These are phyloP conservation scores for Calliphora vomitoria DNA, from an alignment of 2,888 invertebrate species.

Conservation along the genomic window DNA sequence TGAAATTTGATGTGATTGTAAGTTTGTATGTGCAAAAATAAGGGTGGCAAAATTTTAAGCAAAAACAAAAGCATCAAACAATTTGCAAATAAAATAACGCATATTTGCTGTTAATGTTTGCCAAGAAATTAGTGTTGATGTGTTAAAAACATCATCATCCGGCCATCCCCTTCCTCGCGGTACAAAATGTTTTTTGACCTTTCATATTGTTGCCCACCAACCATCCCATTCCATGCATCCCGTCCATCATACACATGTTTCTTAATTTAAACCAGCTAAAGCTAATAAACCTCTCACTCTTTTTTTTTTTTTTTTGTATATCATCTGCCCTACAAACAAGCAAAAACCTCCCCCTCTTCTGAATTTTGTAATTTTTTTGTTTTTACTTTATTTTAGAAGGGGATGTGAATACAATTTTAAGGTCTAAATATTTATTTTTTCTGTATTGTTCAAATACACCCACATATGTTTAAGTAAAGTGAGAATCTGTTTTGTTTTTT, in stretches of 20 bases:
- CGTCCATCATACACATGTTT: constrained; percentile 67
- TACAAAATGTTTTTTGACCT: constrained; percentile 49
- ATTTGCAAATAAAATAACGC: neutral
- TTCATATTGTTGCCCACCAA: neutral
- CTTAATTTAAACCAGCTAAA: constrained; percentile 72
- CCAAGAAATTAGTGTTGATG: constrained; percentile 67
- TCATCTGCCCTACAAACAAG: neutral
- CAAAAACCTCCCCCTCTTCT: neutral
- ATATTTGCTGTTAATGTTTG: constrained; percentile 49
- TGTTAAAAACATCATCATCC: constrained; percentile 57
- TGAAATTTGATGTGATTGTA: neutral
- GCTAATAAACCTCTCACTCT: constrained; percentile 66
- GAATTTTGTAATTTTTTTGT: neutral
- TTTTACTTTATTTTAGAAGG: neutral
- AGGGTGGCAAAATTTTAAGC: constrained; percentile 47
- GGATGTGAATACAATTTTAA: constrained; percentile 40
- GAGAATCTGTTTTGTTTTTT: constrained; percentile 15
- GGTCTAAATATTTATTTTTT: constrained; percentile 51
- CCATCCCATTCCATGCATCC: neutral
- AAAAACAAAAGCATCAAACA: neutral
- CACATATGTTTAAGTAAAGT: constrained; percentile 44
- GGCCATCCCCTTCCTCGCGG: neutral
- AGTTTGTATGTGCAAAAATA: constrained; percentile 19
- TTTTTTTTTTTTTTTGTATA: neutral
- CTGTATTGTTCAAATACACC: constrained; percentile 32